Evolutionary conservation across 1,140 invertebrate species (phyloP).

Genomic region (Megathymus violae): DNA sequence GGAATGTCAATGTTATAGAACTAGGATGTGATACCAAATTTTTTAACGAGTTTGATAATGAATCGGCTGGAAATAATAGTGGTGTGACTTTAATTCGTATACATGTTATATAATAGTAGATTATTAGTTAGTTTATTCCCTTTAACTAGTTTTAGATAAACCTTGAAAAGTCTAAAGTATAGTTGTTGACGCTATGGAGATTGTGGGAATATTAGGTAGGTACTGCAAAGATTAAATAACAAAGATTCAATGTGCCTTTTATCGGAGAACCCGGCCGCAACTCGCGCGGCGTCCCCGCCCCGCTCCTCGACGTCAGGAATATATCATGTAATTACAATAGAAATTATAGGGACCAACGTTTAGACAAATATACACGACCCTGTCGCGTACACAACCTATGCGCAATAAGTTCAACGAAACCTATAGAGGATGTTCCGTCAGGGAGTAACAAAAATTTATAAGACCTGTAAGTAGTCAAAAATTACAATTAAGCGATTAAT

Average conservation of each 20-base stretch:
- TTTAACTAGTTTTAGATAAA: constrained; percentile 77
- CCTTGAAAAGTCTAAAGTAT: constrained; percentile 56
- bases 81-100: constrained; percentile 76
- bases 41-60: constrained; percentile 68
- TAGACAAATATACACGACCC: constrained; percentile 81
- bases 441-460: constrained; percentile 53
- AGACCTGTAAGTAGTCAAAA: constrained; percentile 46
- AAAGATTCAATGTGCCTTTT: constrained; percentile 81
- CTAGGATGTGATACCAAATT: constrained; percentile 77
- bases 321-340: constrained; percentile 72
- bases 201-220: constrained; percentile 62
- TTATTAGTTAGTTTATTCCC: constrained; percentile 71
- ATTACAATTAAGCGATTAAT: constrained; percentile 12
- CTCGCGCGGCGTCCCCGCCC: constrained; percentile 65
- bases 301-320: constrained; percentile 46
- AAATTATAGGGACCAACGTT: constrained; percentile 82
- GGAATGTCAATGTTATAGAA: constrained; percentile 66
- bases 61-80: constrained; percentile 65
- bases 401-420: constrained; percentile 67
- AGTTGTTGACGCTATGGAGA: constrained; percentile 46
- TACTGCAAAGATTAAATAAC: constrained; percentile 64
- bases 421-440: constrained; percentile 41
- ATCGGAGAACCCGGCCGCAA: constrained; percentile 70
- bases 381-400: constrained; percentile 60
- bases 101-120: constrained; percentile 63